Evolutionary conservation across 2,888 invertebrate genomes (phyloP).

Genomic region (Drosophila pegasa): DNA sequence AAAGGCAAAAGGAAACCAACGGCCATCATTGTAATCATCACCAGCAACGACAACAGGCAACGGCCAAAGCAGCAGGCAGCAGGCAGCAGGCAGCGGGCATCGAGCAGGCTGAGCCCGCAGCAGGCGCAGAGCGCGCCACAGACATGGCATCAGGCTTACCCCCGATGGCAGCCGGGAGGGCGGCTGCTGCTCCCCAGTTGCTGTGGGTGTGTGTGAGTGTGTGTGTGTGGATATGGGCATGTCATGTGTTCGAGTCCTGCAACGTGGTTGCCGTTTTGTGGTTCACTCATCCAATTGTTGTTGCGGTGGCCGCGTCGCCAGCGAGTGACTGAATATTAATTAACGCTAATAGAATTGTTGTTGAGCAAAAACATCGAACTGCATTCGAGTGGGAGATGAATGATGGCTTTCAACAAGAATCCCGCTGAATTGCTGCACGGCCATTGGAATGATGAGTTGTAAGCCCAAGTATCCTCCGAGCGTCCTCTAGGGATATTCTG

Average conservation of each 20-base stretch:
- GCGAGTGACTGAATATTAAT: slow-evolving; percentile 70
- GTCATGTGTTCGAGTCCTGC: slow-evolving; percentile 53
- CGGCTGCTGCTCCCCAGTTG: slow-evolving; percentile 12
- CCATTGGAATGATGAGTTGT: slow-evolving; percentile 18
- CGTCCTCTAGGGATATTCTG: background rate
- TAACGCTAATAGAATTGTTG: slow-evolving; percentile 75
- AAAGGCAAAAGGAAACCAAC: slow-evolving; percentile 64
- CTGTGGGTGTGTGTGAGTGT: slow-evolving; percentile 4
- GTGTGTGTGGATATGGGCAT: slow-evolving; percentile 24
- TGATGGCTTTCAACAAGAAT: slow-evolving; percentile 57
- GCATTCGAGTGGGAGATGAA: slow-evolving; percentile 53
- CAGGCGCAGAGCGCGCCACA: slow-evolving; percentile 30
- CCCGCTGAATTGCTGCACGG: slow-evolving; percentile 33
- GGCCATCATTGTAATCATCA: slow-evolving; percentile 80
- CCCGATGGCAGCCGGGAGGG: slow-evolving; percentile 16
- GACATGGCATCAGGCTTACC: slow-evolving; percentile 50
- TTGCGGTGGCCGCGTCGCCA: slow-evolving; percentile 48
- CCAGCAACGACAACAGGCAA: slow-evolving; percentile 59
- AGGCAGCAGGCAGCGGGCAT: slow-evolving; percentile 35
- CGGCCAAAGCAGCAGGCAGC: slow-evolving; percentile 23
- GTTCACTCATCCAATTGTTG: slow-evolving; percentile 42
- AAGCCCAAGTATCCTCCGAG: slow-evolving; percentile 3
- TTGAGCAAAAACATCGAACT: slow-evolving; percentile 53
- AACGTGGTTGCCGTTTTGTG: slow-evolving; percentile 51
- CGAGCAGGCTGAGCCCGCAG: slow-evolving; percentile 39